Evolutionary conservation across 2,113 vertebrate species (phyloP).

Genomic region (Melanerpes aurifrons): DNA sequence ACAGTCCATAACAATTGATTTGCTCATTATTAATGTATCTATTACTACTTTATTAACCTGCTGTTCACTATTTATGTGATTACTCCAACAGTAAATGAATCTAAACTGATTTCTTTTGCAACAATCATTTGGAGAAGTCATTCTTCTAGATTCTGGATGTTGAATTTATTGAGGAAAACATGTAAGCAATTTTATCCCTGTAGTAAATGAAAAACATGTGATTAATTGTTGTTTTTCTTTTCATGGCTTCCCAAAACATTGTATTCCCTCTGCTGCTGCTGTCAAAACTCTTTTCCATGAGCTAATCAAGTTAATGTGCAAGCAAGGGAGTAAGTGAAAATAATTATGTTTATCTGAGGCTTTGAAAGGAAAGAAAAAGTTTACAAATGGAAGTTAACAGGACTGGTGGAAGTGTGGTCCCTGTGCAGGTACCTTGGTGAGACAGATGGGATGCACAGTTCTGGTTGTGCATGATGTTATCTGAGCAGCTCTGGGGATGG

Average conservation of each 20-base stretch:
- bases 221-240: not conserved
- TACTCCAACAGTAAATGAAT: not conserved
- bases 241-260: not conserved
- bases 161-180: not conserved
- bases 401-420: not conserved
- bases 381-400: not conserved
- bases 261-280: not conserved
- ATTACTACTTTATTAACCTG: conserved; percentile 36
- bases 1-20: not conserved
- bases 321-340: not conserved
- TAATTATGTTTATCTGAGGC: not conserved
- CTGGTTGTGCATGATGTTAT: not conserved
- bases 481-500: not conserved
- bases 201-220: not conserved
- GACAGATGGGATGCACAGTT: not conserved
- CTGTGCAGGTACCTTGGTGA: not conserved
- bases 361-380: not conserved
- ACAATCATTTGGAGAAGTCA: not conserved
- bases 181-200: rapidly evolving
- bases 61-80: not conserved
- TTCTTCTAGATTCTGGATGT: not conserved
- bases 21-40: conserved; percentile 41
- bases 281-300: not conserved
- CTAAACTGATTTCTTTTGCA: not conserved
- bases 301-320: not conserved